Percentiles rank a stretch among this genome's conserved stretches.
These are phyloP conservation scores for Ctenopoma kingsleyae DNA, from an alignment of 2,797 vertebrate genomes.

Conservation along the genomic window DNA sequence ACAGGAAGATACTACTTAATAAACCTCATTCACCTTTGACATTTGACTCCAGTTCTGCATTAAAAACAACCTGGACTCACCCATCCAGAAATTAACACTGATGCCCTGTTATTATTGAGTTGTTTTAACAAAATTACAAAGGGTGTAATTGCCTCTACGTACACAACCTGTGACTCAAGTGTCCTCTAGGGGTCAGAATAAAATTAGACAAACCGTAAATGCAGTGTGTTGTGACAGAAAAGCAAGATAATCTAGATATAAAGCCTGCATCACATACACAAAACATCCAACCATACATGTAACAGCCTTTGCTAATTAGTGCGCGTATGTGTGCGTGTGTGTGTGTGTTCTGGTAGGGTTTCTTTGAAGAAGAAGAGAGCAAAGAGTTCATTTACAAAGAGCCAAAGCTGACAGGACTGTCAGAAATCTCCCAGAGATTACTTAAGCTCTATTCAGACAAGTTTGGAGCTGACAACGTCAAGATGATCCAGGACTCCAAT, in stretches of 20 bases:
- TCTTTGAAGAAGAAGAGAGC: conserved; percentile 99
- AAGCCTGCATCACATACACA: conserved; percentile 17
- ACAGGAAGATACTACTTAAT: conserved; percentile 43
- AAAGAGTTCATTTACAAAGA: conserved; percentile 99
- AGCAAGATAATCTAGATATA: conserved; percentile 16
- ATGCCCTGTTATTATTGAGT: conserved; percentile 26
- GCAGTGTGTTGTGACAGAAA: conserved; percentile 24
- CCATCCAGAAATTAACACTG: conserved; percentile 56
- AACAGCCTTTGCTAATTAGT: conserved; percentile 7
- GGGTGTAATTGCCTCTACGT: not conserved
- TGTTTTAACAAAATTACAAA: conserved; percentile 57
- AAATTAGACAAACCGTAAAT: conserved; percentile 10
- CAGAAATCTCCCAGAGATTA: conserved; percentile 96
- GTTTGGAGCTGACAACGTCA: conserved; percentile 97
- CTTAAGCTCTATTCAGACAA: conserved; percentile 98
- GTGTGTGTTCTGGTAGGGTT: conserved; percentile 86
- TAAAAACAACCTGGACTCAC: conserved; percentile 49
- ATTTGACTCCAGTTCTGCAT: conserved; percentile 53
- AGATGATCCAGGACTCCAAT: conserved; percentile 99
- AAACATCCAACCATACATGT: not conserved
- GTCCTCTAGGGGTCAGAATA: conserved; percentile 39
- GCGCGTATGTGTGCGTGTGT: conserved; percentile 22
- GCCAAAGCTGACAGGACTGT: conserved; percentile 96
- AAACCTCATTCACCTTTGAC: conserved; percentile 57
- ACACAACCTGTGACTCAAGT: conserved; percentile 13